Evolutionary conservation across 1,140 invertebrate genomes (phyloP), one percentile per base, ranked within the genome.

Genomic region (Goniozus legneri): DNA sequence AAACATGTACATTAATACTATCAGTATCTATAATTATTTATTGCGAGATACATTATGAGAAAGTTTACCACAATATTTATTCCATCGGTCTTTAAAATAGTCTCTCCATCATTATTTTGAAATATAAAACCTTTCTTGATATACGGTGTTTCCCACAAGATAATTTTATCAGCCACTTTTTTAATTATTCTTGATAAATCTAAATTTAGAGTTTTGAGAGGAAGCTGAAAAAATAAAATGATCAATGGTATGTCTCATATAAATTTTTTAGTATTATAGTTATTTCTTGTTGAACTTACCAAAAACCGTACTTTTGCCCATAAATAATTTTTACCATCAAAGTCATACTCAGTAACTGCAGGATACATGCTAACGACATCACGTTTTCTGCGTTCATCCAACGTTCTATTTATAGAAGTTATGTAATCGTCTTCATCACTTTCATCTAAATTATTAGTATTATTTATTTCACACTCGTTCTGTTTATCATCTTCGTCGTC

Each of bases 41-140:
- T n/a, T n/a, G n/a, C n/a, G n/a, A n/a, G n/a, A n/a, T n/a, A n/a
- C n/a, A n/a, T n/a, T n/a, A n/a, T n/a, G n/a, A n/a, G n/a, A n/a
- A n/a, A n/a, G n/a, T n/a, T n/a, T 73, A 86, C 85, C 45, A 82
- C 73, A 50, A 98, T 87, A 67, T 98, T 98, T 12, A 97, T 88
- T 3, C 96, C 96, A 65, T 98, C 95, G 1, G 95, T 98, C 71
- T 93, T 92, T 1, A 96, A 71, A 36, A 86, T 80, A 36, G 84
- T 73, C 16, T 80, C 74, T 2, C 65, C 68, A 41, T 81, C 64
- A 18, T 69, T 65, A 57, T 82, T 82, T 80, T 82, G 78, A 53
- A 82, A 85, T 2, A 81, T 84, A 45, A 97, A 91, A 2, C 91
- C 92, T 41, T 87, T 79, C 65, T 85, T 90, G 32, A 98, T 95